Percentiles rank a stretch among this genome's conserved stretches.
Conservation (phyloP, 2,113 vertebrate genomes). For the Pleuronectes platessa region DNA sequence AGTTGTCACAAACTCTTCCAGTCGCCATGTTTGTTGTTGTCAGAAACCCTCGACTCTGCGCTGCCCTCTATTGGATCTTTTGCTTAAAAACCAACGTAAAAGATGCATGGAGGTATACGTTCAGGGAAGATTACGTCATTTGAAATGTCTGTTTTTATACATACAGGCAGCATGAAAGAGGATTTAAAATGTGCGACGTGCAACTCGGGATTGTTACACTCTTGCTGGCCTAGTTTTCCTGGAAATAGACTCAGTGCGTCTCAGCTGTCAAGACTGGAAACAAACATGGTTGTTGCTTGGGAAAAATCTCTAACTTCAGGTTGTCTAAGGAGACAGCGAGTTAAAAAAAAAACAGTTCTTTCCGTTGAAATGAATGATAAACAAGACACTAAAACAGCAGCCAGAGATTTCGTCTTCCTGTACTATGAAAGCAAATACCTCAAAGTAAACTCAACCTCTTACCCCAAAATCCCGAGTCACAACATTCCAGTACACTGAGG, state of each 20-base stretch:
- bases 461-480: neutral
- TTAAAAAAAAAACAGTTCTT: neutral
- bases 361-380: neutral
- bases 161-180: no score
- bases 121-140: no score
- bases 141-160: no score
- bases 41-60: no score
- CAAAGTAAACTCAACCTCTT: slow-evolving; percentile 6
- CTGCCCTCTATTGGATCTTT: no score
- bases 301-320: neutral
- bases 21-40: no score
- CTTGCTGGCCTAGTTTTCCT: neutral
- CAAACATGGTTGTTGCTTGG: neutral
- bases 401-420: neutral
- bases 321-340: neutral
- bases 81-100: no score
- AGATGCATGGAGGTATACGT: no score
- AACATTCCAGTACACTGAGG: neutral
- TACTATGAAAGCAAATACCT: neutral
- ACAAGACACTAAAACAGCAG: neutral
- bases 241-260: neutral
- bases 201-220: neutral
- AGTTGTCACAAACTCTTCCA: no score
- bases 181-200: no score
- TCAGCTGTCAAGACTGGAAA: neutral